A percentile compares a stretch with the other conserved stretches of the same genome.
Conservation (phyloP, 2,113 vertebrate genomes). For the Hassar affinis region DNA sequence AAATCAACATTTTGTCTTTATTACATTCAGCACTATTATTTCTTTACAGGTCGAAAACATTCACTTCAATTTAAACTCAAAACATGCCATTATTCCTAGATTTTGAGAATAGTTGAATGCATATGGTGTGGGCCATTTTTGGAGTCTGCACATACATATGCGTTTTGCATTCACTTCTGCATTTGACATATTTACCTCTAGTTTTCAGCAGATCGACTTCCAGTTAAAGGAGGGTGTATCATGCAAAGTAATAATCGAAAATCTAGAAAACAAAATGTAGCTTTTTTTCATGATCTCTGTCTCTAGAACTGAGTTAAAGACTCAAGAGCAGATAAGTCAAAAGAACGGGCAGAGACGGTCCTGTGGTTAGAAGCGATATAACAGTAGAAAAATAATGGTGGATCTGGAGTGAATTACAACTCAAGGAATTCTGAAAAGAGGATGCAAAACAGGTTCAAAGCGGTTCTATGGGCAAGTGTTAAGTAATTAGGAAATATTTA, state of each 20-base stretch:
- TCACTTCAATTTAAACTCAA: neutral
- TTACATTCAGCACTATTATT: neutral
- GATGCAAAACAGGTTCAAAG: neutral
- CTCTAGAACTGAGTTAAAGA: neutral
- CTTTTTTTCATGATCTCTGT: neutral
- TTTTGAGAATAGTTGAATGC: neutral
- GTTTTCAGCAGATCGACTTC: neutral
- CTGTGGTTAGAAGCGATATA: neutral
- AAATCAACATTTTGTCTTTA: neutral
- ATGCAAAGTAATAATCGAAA: neutral
- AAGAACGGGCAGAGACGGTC: neutral
- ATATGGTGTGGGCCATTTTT: neutral
- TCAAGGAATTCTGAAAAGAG: neutral
- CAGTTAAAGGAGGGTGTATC: neutral
- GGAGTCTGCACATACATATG: neutral
- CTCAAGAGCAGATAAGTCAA: neutral
- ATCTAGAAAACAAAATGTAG: neutral
- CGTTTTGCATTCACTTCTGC: neutral
- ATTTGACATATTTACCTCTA: neutral
- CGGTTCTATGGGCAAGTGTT: neutral
- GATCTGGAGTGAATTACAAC: constrained; percentile 4
- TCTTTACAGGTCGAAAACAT: neutral
- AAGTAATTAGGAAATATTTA: neutral
- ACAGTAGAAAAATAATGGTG: neutral
- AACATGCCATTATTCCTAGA: neutral